Evolutionary conservation across 2,113 vertebrate genomes (phyloP), one percentile per base, ranked within the genome.

Genomic region (Perca schrenkii): DNA sequence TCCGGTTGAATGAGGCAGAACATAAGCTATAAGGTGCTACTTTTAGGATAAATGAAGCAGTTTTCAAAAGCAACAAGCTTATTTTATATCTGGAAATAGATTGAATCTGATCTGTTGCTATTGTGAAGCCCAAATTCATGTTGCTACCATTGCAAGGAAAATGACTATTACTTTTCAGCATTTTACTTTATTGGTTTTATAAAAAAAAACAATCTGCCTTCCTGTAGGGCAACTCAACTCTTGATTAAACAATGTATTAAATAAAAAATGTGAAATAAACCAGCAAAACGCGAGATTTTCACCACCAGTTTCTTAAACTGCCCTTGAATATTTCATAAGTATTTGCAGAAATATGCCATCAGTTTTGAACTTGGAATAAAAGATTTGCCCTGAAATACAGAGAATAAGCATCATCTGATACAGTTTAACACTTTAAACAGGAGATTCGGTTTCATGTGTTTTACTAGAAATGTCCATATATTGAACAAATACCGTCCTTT

Each of bases 391-490:
- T 74, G 14, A 70, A 75, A 74, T 49, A 21, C 16, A 36, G 31
- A 21, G 40, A 68, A 53, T 65, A 1, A 28, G 0, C 61, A 75
- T 5, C 63, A 70, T 61, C 13, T 46, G 43, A 72, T 47, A 52
- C 34, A 40, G 13, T 54, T 52, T 57, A 2, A 17, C 4, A 46
- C 58, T 67, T 49, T 57, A 6, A 83, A 70, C 14, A n/a, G 63
- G 49, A 25, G n/a, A 69, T 64, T 64, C 47, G 22, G 46, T 64
- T n/a, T 65, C 28, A 66, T 40, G 28, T 43, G 31, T 86, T 61
- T 77, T 69, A 77, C 85, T 65, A 76, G 58, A 68, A 64, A 83
- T 52, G 60, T 40, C 49, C 14, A 68, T 69, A 60, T 56, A 64
- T 22, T 46, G 43, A 75, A 64, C 36, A 81, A 87, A 79, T 67